Percentiles rank a stretch among this genome's conserved stretches.
phyloP scores from a whole-genome alignment of 2,797 vertebrate genomes.

The Sebastes hopkinsi region DNA sequence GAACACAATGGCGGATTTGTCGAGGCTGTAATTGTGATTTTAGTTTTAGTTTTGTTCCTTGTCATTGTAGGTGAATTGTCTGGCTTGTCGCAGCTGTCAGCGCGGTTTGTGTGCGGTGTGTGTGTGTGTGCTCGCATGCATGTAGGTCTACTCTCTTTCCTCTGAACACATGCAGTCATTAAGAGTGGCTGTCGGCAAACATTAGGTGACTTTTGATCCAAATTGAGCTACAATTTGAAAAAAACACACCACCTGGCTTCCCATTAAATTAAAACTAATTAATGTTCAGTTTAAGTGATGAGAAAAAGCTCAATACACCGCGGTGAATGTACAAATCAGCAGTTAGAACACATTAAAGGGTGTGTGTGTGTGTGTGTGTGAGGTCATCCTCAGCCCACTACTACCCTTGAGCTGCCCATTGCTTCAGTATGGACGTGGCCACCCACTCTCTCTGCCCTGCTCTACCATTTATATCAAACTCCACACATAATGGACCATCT shows the following conservation, averaged over 20 bases:
- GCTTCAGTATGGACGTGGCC: slow-evolving; percentile 25
- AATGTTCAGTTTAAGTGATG: background rate
- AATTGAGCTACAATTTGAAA: background rate
- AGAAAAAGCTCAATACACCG: background rate
- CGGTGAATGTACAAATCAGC: background rate
- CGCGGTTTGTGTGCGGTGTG: slow-evolving; percentile 24
- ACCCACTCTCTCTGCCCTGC: slow-evolving; percentile 48
- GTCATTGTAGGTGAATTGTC: slow-evolving; percentile 68
- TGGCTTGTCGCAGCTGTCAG: slow-evolving; percentile 55
- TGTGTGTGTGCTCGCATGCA: slow-evolving; percentile 14
- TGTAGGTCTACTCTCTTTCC: slow-evolving; percentile 43
- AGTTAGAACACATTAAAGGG: background rate
- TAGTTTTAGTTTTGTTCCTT: slow-evolving; percentile 60
- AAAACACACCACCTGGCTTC: background rate
- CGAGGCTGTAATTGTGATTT: slow-evolving; percentile 62
- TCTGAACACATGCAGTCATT: slow-evolving; percentile 29
- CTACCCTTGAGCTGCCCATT: slow-evolving; percentile 39
- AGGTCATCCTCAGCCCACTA: slow-evolving; percentile 28
- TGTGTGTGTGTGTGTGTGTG: slow-evolving; percentile 12
- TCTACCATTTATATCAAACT: slow-evolving; percentile 45
- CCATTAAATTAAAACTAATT: background rate
- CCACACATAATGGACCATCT: slow-evolving; percentile 45
- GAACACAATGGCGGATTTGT: slow-evolving; percentile 69
- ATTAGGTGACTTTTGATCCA: slow-evolving; percentile 7
- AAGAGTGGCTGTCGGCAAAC: slow-evolving; percentile 24